A percentile compares a stretch with the other conserved stretches of the same genome.
phyloP scores from a whole-genome alignment of 2,888 invertebrate genomes.

The Hemistola chrysoprasaria region DNA sequence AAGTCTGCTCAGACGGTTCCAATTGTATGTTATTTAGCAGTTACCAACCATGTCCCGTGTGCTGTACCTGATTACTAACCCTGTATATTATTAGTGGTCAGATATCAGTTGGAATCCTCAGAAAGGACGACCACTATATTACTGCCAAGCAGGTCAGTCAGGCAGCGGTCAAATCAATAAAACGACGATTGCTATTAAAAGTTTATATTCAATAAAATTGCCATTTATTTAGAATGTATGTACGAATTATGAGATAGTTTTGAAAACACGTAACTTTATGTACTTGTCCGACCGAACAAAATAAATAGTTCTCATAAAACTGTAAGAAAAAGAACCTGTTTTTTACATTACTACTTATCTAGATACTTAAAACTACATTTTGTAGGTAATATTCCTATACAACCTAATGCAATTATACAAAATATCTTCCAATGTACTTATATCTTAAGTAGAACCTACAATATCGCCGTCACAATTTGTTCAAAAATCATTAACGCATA shows the following conservation, averaged over 20 bases:
- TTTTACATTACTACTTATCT: constrained; percentile 65
- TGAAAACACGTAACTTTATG: constrained; percentile 52
- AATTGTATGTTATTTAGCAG: too few species aligned
- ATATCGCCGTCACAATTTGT: constrained; percentile 69
- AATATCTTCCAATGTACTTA: constrained; percentile 74
- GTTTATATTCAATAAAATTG: constrained; percentile 61
- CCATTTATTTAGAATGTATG: constrained; percentile 52
- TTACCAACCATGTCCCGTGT: too few species aligned
- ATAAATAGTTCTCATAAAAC: constrained; percentile 66
- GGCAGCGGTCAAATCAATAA: constrained; percentile 6
- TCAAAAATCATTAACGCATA: constrained; percentile 52
- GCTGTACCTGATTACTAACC: too few species aligned
- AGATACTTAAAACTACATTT: constrained; percentile 55
- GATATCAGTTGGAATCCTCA: too few species aligned
- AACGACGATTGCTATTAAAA: constrained; percentile 36
- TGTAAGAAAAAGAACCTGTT: constrained; percentile 58
- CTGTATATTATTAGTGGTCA: too few species aligned
- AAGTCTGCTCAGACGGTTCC: too few species aligned
- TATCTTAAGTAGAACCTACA: constrained; percentile 60
- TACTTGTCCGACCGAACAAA: constrained; percentile 62
- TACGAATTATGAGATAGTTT: constrained; percentile 52
- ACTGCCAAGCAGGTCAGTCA: too few species aligned
- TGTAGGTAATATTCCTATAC: constrained; percentile 61
- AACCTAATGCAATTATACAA: constrained; percentile 80
- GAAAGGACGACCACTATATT: too few species aligned